Base-by-base conservation (phyloP, 2,888 invertebrate species). In the Andricus quercusramuli region DNA sequence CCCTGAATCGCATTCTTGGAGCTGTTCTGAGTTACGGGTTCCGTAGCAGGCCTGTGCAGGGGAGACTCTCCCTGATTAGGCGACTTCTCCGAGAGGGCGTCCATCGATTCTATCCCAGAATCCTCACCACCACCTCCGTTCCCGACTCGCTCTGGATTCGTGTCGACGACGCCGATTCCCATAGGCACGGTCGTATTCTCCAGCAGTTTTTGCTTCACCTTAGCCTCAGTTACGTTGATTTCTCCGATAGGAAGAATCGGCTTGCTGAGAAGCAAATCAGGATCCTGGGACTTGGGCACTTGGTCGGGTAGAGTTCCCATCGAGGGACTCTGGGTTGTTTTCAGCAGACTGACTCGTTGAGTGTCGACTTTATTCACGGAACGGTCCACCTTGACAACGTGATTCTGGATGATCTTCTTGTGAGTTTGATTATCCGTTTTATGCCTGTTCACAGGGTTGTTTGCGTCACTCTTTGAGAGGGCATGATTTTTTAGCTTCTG, bases 81-180 rank as follows among this genome's bases (percentile, higher is more conserved):
- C 84, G 96, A 97, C 91, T 98, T 98, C 92, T 98, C 98, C 29
- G 97, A 97, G n/a, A 97, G 93, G 3, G 98, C 97, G 91, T 98
- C 98, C 98, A 98, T 97, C 59, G 97, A 97, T 92, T 98, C 98
- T 80, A 98, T 98, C 22, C 98, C 98, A 80, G 97, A 97, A 93
- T 98, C 97, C 91, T 98, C 98, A 67, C 97, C 97, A 88, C 96
- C 96, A 29, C 89, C 88, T 51, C 90, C 87, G 65, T 84, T 85
- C 15, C 84, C 88, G n/a, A 87, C 87, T 82, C 90, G 87, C 78
- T 91, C 90, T 5, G 86, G 78, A 62, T 66, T 88, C 25, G 88
- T 84, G 25, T 90, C 90, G 17, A 89, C 89, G 2, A 85, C 85
- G 20, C 89, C 87, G 22, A 89, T 89, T 59, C 87, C 88, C 6